Base-by-base conservation (phyloP, 2,797 vertebrate genomes). In the Sebastes nivosus region DNA sequence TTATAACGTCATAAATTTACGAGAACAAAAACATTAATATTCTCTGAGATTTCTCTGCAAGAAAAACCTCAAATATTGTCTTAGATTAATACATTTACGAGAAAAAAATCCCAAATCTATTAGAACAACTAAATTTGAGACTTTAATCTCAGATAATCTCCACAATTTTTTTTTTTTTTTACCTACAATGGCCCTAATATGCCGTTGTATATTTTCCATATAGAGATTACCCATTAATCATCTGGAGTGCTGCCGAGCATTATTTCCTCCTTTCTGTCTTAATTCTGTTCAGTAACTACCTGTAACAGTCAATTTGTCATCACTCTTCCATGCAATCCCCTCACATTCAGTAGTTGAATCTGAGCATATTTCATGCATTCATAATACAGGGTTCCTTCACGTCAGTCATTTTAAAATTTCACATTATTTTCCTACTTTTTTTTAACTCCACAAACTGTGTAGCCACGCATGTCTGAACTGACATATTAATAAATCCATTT, bases 271-370 rank as follows among this genome's bases (percentile, higher is more conserved):
- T 13, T 7, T 14, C 24, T 29, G 20, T 29, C 36, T 27, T 20
- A 11, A 27, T 11, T 10, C 42, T 6, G 6, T 7, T 64, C 65
- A 55, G 4, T 54, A 52, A 18, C 57, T 13, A 60, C 6, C 32
- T 54, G 66, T 80, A 85, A 77, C 67, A 82, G 77, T 77, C 59
- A 0, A 2, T 2, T 4, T 67, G 5, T 55, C 2, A 52, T 52
- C 50, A 46, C 42, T 46, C 16, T 46, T 46, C 42, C 42, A 18
- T 52, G 50, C 25, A 5, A 18, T 42, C 29, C 55, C 52, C 59
- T 82, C 54, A 57, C 75, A 46, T 67, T 70, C 42, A 75, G 34
- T 65, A 73, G 8, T 18, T 60, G 65, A 29, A 60, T 34, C 27
- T 4, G 1, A 22, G 13, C 63, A 73, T 29, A 24, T 24, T 11